Base-by-base conservation (phyloP, 30 jellyfish, hydroid and myxozoan genomes). In the Cassiopea xamachana region DNA sequence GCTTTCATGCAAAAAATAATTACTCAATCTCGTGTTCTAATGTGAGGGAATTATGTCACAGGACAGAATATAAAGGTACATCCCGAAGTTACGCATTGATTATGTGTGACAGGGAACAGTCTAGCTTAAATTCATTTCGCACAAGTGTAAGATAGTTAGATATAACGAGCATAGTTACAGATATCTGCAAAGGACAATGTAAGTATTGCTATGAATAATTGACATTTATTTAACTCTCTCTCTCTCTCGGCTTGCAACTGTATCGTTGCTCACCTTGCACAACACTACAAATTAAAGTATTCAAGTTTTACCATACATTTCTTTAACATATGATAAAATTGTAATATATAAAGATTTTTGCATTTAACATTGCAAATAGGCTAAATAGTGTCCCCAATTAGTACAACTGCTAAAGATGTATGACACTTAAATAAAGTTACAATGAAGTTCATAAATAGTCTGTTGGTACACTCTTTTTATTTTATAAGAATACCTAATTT, bases 181-280 rank as follows among this genome's bases (percentile, higher is more conserved):
- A 84, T 69, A 84, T 77, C 92, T 70, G 92, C 92, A 71, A 84
- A 69, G 87, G 92, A 70, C 86, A 84, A 55, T 70, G 84, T 48
- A 82, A 48, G 84, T 64, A 61, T 82, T 82, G 89, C 59, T 43
- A 80, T 2, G 83, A 61, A 80, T 80, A 80, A 44, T 75, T 27
- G 91, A 61, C 27, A 27, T 27, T 27, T 27, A 27, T 27, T 27
- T 27, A 27, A 27, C 39, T 27, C 39, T 27, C 39, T 27, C 39
- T 27, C 39, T 27, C 39, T 27, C 39, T 27, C 39, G 39, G 39
- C 39, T 27, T 27, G 39, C 39, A 27, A 27, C 39, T 27, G 39
- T 27, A 27, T 27, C 39, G 39, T 27, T 27, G 39, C 39, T 27
- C 39, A 27, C 39, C 39, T 27, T 27, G 39, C 39, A 27, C 39